These are phyloP conservation scores for Origma solitaria DNA, from an alignment of 2,113 vertebrate species.

Conservation along the genomic window DNA sequence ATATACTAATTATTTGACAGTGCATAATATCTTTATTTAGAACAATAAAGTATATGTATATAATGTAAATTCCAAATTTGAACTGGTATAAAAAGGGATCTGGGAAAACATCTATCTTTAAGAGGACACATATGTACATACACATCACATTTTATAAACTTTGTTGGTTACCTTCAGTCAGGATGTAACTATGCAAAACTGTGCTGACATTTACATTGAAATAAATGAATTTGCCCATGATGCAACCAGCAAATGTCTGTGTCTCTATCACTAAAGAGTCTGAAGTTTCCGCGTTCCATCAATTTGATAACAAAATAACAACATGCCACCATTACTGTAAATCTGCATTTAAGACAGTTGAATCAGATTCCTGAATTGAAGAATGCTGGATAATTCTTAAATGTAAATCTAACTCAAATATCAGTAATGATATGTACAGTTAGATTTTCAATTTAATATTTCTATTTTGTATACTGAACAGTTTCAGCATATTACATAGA, in stretches of 20 bases:
- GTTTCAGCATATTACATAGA: background rate
- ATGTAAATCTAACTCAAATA: slow-evolving; percentile 45
- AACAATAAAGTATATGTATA: slow-evolving; percentile 86
- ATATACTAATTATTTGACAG: slow-evolving; percentile 52
- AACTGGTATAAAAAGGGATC: slow-evolving; percentile 79
- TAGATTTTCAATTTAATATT: slow-evolving; percentile 32
- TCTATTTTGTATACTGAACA: background rate
- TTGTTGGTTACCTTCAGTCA: slow-evolving; percentile 69
- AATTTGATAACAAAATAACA: slow-evolving; percentile 48
- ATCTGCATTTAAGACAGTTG: slow-evolving; percentile 26
- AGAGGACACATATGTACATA: slow-evolving; percentile 79
- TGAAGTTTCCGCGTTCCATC: slow-evolving; percentile 28
- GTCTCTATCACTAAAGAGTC: slow-evolving; percentile 61
- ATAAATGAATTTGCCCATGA: slow-evolving; percentile 64
- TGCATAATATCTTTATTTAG: slow-evolving; percentile 84
- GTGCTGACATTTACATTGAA: slow-evolving; percentile 68
- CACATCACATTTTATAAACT: slow-evolving; percentile 77
- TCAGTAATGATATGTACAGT: background rate
- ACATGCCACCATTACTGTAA: slow-evolving; percentile 44
- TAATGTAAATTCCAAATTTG: slow-evolving; percentile 79
- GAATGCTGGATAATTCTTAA: slow-evolving; percentile 21
- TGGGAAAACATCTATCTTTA: slow-evolving; percentile 75
- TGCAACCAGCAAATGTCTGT: slow-evolving; percentile 61
- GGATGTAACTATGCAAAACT: slow-evolving; percentile 69
- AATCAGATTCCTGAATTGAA: slow-evolving; percentile 42